These are phyloP conservation scores for Xiphophorus maculatus DNA, from an alignment of 2,113 vertebrate species.

Conservation along the genomic window DNA sequence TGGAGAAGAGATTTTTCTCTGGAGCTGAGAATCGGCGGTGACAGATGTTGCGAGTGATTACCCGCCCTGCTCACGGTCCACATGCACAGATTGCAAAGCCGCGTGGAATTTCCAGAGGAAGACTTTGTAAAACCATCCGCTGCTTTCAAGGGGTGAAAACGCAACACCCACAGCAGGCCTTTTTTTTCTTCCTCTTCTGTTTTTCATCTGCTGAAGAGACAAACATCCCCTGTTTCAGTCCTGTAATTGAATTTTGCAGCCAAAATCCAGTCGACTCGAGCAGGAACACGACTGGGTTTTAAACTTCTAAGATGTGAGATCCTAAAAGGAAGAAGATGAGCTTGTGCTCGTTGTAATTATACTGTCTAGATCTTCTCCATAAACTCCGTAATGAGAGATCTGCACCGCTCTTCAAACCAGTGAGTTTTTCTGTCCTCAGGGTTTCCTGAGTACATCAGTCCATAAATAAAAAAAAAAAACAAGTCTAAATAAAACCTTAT, in stretches of 20 bases:
- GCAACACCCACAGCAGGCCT: conserved; percentile 8
- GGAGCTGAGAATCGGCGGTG: conserved; percentile 13
- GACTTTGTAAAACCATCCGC: conserved; percentile 18
- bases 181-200: background rate
- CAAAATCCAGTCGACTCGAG: conserved; percentile 30
- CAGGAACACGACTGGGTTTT: conserved; percentile 25
- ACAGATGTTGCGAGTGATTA: conserved; percentile 33
- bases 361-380: conserved; percentile 33
- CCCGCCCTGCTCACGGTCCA: background rate
- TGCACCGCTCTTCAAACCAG: background rate
- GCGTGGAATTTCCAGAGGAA: conserved; percentile 28
- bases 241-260: conserved; percentile 57
- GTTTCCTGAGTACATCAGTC: background rate
- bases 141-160: conserved; percentile 28
- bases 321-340: conserved; percentile 8
- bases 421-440: background rate
- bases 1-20: background rate
- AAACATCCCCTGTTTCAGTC: conserved; percentile 37
- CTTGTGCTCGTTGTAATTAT: conserved; percentile 47
- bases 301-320: conserved; percentile 30
- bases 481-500: conserved; percentile 28
- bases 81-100: conserved; percentile 28
- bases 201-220: conserved; percentile 40
- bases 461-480: background rate
- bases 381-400: background rate